phyloP scores from a whole-genome alignment of 2,797 vertebrate species.

The Loriculus beryllinus region DNA sequence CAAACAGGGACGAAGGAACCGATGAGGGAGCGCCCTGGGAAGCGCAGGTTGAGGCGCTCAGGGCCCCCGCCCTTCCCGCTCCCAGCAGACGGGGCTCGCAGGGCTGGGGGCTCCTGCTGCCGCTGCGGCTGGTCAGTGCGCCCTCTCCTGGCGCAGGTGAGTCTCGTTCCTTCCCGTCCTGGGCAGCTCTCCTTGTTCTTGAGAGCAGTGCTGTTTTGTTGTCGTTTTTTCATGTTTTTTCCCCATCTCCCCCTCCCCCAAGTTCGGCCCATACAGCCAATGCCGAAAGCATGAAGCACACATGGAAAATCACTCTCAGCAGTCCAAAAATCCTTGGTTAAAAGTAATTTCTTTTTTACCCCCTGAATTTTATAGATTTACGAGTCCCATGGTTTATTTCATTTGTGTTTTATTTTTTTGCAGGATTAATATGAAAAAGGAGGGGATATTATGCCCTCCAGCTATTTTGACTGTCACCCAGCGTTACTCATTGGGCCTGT shows the following conservation, averaged over 20 bases:
- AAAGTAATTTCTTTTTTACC: neutral
- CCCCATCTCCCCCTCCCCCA: rapidly evolving
- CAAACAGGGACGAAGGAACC: neutral
- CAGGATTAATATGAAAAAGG: neutral
- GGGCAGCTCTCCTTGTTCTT: neutral
- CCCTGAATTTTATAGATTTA: neutral
- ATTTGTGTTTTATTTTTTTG: neutral
- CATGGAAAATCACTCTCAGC: neutral
- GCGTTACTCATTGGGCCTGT: neutral
- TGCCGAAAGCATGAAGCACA: neutral
- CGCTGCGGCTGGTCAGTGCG: rapidly evolving
- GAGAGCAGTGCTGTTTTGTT: rapidly evolving
- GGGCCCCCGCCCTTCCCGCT: neutral
- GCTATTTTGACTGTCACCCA: neutral
- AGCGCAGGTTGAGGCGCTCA: neutral
- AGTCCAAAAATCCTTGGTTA: neutral
- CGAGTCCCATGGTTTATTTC: neutral
- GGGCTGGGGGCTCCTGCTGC: neutral
- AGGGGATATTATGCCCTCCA: neutral
- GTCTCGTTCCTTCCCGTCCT: rapidly evolving
- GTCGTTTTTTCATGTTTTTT: neutral
- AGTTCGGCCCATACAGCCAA: neutral
- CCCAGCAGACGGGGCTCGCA: neutral
- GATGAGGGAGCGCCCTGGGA: neutral
- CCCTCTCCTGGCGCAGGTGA: constrained; percentile 11